A percentile compares a stretch with the other conserved stretches of the same genome.
Evolutionary conservation across 2,113 vertebrate genomes (phyloP).

Genomic region (Psilopsiagon aymara): DNA sequence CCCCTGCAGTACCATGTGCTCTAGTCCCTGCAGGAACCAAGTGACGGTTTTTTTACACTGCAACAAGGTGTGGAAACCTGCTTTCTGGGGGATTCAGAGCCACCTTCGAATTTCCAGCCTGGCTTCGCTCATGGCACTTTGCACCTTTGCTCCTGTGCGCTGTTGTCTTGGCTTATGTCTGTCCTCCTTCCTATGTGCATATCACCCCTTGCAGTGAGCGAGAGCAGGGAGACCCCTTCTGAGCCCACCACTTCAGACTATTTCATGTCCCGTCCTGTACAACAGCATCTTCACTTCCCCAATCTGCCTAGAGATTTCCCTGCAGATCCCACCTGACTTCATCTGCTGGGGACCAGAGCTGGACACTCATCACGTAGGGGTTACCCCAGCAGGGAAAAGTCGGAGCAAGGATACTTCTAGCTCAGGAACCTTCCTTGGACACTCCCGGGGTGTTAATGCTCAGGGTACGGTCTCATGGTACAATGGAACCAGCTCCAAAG

Average conservation of each 20-base stretch:
- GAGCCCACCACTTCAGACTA: background rate
- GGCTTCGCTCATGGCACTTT: background rate
- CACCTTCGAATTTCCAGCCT: background rate
- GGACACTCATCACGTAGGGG: background rate
- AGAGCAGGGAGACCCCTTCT: background rate
- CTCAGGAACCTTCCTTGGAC: background rate
- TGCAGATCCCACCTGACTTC: background rate
- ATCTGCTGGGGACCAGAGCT: background rate
- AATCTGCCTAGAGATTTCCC: background rate
- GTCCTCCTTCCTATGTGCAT: background rate
- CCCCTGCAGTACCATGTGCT: background rate
- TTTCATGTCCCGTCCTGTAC: background rate
- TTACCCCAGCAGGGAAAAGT: background rate
- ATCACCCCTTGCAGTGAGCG: background rate
- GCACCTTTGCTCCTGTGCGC: background rate
- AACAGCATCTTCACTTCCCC: background rate
- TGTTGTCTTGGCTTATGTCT: background rate
- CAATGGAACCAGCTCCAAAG: background rate
- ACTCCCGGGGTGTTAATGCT: background rate
- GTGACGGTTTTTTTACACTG: background rate
- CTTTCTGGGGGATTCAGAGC: background rate
- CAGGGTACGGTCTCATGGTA: background rate
- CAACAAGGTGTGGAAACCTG: background rate
- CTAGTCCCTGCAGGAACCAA: background rate
- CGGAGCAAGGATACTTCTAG: background rate